Conservation (phyloP, 35 echinoderm and acorn worm genomes). For the Nesometra sesokonis region DNA sequence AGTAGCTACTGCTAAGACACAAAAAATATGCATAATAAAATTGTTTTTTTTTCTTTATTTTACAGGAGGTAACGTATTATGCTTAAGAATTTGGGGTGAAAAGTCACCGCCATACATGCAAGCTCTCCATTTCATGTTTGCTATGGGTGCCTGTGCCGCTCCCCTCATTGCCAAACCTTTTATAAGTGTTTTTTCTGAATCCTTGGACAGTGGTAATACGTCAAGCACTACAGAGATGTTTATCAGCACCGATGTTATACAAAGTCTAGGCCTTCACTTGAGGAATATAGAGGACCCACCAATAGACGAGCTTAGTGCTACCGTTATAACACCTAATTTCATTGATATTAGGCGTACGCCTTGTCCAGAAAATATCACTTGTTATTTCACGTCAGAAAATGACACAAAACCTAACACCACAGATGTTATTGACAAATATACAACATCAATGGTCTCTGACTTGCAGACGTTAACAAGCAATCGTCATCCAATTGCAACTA, state of each 20-base stretch:
- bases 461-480: too few species aligned
- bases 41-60: not conserved
- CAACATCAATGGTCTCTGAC: too few species aligned
- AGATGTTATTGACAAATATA: too few species aligned
- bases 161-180: slow-evolving; percentile 4
- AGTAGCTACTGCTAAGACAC: too few species aligned
- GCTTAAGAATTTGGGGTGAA: not conserved
- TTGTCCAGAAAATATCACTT: not conserved
- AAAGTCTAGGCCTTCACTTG: too few species aligned
- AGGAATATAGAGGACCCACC: too few species aligned
- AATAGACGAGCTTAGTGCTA: too few species aligned
- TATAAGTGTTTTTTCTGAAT: not conserved
- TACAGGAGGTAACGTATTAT: slow-evolving; percentile 1
- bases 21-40: too few species aligned
- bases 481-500: too few species aligned
- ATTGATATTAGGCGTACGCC: not conserved
- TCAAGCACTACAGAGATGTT: too few species aligned
- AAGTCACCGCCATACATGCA: slow-evolving; percentile 7
- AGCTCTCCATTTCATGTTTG: not conserved
- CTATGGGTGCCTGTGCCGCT: not conserved
- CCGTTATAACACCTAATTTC: not conserved
- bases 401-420: not conserved
- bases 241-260: too few species aligned
- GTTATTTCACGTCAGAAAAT: not conserved
- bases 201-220: not conserved